Evolutionary conservation across 2,888 invertebrate genomes (phyloP).

Genomic region (Cephus runcator): DNA sequence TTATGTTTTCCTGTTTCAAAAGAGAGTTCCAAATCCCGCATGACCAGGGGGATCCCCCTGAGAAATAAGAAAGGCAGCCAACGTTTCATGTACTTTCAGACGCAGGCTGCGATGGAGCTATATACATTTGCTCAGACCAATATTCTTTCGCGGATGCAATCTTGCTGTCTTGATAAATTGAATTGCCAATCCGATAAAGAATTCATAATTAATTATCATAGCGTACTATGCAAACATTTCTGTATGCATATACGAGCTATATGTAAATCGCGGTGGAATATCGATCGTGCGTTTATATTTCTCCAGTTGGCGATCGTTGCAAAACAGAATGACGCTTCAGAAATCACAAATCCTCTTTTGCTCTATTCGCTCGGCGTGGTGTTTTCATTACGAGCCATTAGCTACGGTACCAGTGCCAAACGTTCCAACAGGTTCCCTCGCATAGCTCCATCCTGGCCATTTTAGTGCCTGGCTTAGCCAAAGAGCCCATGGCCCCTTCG

Average conservation of each 20-base stretch:
- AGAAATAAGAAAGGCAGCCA: slow-evolving; percentile 46
- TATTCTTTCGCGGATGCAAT: neutral
- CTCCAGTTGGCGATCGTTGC: neutral
- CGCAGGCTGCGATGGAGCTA: neutral
- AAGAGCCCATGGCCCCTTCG: neutral
- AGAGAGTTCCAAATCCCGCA: slow-evolving; percentile 25
- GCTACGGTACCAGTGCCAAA: slow-evolving; percentile 36
- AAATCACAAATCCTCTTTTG: neutral
- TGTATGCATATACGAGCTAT: neutral
- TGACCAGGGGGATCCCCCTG: slow-evolving; percentile 34
- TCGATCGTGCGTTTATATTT: neutral
- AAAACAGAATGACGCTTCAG: neutral
- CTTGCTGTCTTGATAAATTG: neutral
- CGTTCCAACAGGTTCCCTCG: slow-evolving; percentile 37
- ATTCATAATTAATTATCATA: neutral
- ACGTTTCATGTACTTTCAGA: slow-evolving; percentile 2
- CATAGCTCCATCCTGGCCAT: slow-evolving; percentile 27
- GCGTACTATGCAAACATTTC: neutral
- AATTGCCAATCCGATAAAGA: neutral
- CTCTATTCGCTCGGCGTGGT: neutral
- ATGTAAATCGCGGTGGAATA: neutral
- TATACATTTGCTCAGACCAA: neutral
- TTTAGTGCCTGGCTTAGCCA: slow-evolving; percentile 7
- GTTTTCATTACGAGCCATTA: slow-evolving; percentile 39
- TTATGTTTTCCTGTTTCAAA: slow-evolving; percentile 46